Evolutionary conservation across 2,113 vertebrate genomes (phyloP).

Genomic region (Puntigrus tetrazona): DNA sequence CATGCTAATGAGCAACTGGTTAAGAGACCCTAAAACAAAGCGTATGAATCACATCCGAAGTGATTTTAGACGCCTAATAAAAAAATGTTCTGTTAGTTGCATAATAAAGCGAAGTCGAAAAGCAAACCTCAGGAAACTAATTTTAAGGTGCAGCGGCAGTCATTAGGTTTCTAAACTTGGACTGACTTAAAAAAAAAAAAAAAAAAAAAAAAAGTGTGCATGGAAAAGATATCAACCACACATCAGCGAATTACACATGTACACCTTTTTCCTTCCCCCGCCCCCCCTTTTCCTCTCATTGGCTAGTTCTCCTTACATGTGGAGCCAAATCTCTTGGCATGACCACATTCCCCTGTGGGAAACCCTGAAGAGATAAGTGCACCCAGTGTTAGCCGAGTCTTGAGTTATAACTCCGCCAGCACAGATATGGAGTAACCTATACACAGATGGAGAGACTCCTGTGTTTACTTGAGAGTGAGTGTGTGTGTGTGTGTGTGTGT

Average conservation of each 20-base stretch:
- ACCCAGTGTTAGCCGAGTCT: not conserved
- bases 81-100: not conserved
- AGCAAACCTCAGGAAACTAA: not conserved
- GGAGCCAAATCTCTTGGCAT: constrained; percentile 18
- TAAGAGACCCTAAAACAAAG: no score
- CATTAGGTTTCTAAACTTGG: not conserved
- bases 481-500: not conserved
- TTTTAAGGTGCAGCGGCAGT: not conserved
- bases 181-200: no score
- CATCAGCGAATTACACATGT: not conserved
- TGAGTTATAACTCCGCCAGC: not conserved
- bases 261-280: not conserved
- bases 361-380: constrained; percentile 14
- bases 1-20: no score
- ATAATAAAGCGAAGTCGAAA: not conserved
- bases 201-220: constrained; percentile 10
- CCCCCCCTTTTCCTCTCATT: not conserved
- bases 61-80: not conserved
- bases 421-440: constrained; percentile 16
- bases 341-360: constrained; percentile 30
- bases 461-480: constrained; percentile 3
- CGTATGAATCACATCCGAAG: no score
- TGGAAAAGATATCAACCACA: not conserved
- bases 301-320: not conserved
- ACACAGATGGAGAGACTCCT: constrained; percentile 5